phyloP scores from a whole-genome alignment of 2,113 vertebrate species.

The Thalassoma bifasciatum region DNA sequence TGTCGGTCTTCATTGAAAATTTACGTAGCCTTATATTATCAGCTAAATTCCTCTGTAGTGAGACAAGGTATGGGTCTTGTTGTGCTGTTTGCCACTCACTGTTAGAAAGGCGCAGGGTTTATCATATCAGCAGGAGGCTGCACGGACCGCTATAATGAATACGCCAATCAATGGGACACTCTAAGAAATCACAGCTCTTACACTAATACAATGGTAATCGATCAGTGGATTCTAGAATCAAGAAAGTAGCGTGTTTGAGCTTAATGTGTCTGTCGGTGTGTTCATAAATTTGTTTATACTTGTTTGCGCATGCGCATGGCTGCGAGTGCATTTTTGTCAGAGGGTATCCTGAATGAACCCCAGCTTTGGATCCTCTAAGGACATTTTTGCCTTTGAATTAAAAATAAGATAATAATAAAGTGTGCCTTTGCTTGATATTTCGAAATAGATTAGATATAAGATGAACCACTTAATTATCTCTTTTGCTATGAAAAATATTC shows the following conservation, averaged over 20 bases:
- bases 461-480: neutral
- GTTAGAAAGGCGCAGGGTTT: neutral
- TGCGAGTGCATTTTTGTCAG: neutral
- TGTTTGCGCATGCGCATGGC: neutral
- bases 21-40: too few species aligned
- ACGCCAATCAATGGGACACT: neutral
- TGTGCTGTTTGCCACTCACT: neutral
- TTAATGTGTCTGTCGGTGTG: neutral
- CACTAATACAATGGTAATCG: neutral
- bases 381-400: neutral
- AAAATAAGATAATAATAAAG: neutral
- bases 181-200: neutral
- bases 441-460: neutral
- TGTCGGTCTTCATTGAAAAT: too few species aligned
- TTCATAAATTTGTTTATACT: neutral
- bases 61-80: neutral
- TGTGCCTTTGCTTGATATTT: neutral
- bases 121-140: neutral
- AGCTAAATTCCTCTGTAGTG: neutral
- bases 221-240: neutral
- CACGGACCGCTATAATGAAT: constrained; percentile 11
- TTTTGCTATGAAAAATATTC: neutral
- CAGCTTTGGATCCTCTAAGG: too few species aligned
- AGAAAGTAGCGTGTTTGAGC: neutral
- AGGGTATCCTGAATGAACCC: neutral